Evolutionary conservation across 2,888 invertebrate genomes (phyloP).

Genomic region (Eucera pruinosa): DNA sequence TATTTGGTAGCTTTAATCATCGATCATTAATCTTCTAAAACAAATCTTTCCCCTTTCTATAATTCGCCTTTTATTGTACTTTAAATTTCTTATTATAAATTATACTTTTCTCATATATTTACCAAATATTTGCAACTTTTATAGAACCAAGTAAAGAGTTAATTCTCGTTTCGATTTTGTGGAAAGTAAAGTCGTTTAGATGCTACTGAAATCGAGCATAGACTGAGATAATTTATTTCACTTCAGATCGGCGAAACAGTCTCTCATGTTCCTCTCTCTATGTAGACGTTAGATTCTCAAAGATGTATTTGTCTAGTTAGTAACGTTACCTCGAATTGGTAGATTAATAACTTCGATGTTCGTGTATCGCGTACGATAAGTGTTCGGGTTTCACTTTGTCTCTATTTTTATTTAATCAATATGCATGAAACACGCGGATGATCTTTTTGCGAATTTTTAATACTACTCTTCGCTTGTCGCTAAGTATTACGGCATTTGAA

Average conservation of each 20-base stretch:
- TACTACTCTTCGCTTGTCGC: neutral
- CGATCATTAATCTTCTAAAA: slow-evolving; percentile 5
- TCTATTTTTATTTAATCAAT: slow-evolving; percentile 7
- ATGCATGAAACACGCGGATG: slow-evolving; percentile 11
- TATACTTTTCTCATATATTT: neutral
- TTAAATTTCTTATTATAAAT: no score
- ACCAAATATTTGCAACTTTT: neutral
- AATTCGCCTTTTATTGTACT: neutral
- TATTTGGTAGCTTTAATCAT: slow-evolving; percentile 40
- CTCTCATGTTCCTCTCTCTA: slow-evolving; percentile 56
- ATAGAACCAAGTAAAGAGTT: slow-evolving; percentile 19
- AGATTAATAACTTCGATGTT: slow-evolving; percentile 40
- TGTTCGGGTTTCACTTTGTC: neutral
- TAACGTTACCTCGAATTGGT: slow-evolving; percentile 42
- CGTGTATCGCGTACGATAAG: slow-evolving; percentile 18
- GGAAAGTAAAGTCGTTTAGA: slow-evolving; percentile 24
- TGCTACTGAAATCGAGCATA: slow-evolving; percentile 44
- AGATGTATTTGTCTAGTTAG: slow-evolving; percentile 43
- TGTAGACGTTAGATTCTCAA: slow-evolving; percentile 43
- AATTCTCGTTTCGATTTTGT: slow-evolving; percentile 12
- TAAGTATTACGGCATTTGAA: neutral
- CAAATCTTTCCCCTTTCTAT: neutral
- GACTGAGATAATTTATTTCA: slow-evolving; percentile 71
- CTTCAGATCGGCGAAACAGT: slow-evolving; percentile 46
- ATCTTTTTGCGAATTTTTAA: slow-evolving; percentile 2